Evolutionary conservation across 2,113 vertebrate species (phyloP).

Genomic region (Oenanthe oenanthe): DNA sequence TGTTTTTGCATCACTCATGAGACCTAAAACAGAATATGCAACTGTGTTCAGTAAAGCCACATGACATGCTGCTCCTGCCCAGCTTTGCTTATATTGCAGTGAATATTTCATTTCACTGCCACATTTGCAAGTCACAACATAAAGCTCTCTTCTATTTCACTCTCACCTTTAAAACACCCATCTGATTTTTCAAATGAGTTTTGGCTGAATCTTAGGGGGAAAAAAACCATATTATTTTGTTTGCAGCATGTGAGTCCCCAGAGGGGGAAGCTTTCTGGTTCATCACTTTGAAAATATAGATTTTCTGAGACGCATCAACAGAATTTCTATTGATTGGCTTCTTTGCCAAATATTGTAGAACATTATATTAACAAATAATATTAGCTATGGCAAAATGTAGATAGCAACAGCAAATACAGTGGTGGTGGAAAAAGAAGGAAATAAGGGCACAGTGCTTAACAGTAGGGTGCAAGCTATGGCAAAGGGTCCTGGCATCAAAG

Average conservation of each 20-base stretch:
- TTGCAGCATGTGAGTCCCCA: background rate
- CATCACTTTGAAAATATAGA: conserved; percentile 20
- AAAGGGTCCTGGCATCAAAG: background rate
- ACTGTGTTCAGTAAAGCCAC: background rate
- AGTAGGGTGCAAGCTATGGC: background rate
- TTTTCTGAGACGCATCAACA: conserved; percentile 11
- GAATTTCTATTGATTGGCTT: conserved; percentile 22
- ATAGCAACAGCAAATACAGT: background rate
- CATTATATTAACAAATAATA: conserved; percentile 20
- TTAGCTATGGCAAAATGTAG: background rate
- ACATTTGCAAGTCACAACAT: background rate
- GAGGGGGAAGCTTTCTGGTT: background rate
- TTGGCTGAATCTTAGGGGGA: background rate
- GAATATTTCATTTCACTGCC: conserved; percentile 12
- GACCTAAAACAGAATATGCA: background rate
- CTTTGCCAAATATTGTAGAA: background rate
- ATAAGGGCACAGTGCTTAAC: background rate
- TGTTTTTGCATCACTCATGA: background rate
- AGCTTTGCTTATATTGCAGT: background rate
- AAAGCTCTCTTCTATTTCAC: background rate
- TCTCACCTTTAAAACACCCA: background rate
- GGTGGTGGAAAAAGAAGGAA: background rate
- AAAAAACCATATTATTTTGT: background rate
- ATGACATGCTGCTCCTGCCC: background rate
- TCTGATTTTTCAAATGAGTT: conserved; percentile 18